Conservation (phyloP, 2,888 invertebrate species). For the Anthophora plumipes region DNA sequence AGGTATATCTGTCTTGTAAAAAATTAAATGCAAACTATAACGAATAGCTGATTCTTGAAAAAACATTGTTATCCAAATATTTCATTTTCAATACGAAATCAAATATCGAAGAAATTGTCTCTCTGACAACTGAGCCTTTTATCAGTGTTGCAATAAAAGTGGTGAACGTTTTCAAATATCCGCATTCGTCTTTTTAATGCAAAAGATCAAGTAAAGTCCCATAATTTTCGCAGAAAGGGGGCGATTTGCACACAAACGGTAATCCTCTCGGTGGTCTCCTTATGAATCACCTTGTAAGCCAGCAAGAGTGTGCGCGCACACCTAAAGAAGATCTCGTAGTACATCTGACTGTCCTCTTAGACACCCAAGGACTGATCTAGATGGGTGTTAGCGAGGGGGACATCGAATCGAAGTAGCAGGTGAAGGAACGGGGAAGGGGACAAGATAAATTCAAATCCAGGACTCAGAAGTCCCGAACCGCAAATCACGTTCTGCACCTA, state of each 20-base stretch:
- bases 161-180: background rate
- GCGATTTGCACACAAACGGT: slow-evolving; percentile 61
- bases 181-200: background rate
- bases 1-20: background rate
- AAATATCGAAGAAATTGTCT: background rate
- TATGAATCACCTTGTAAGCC: slow-evolving; percentile 66
- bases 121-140: no score
- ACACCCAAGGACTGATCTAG: slow-evolving; percentile 63
- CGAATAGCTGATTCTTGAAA: no score
- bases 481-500: slow-evolving; percentile 81
- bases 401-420: slow-evolving; percentile 66
- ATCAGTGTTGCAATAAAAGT: background rate
- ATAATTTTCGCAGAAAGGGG: slow-evolving; percentile 49
- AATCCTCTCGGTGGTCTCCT: slow-evolving; percentile 53
- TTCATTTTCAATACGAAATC: background rate
- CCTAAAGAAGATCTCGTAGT: slow-evolving; percentile 67
- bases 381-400: slow-evolving; percentile 55
- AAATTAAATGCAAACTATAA: no score
- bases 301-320: slow-evolving; percentile 37
- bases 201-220: slow-evolving; percentile 35
- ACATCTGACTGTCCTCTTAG: slow-evolving; percentile 63
- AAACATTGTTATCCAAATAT: no score
- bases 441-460: slow-evolving; percentile 82
- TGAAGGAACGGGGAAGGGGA: slow-evolving; percentile 61
- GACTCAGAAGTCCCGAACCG: slow-evolving; percentile 78